These are phyloP conservation scores for Hypothenemus hampei DNA, from an alignment of 1,140 invertebrate genomes.

Conservation along the genomic window DNA sequence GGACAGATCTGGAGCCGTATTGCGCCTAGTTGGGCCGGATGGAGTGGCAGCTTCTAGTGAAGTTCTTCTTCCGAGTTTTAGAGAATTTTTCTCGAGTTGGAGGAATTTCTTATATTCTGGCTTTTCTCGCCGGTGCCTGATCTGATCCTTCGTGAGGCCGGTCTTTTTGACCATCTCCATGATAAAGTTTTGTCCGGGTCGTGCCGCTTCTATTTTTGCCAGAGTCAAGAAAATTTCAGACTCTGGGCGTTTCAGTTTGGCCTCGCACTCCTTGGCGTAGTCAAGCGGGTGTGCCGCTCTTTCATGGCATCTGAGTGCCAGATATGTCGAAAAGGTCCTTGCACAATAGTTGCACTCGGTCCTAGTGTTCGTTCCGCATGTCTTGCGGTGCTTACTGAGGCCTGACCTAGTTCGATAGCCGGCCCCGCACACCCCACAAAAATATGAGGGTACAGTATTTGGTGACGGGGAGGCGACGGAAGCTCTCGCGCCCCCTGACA, in stretches of 20 bases:
- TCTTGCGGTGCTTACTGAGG: not conserved
- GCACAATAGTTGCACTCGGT: not conserved
- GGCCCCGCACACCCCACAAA: too few species aligned
- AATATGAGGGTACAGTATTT: too few species aligned
- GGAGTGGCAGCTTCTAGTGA: too few species aligned
- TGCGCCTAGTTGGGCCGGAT: too few species aligned
- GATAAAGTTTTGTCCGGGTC: not conserved
- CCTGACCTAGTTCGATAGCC: not conserved
- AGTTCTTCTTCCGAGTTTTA: too few species aligned
- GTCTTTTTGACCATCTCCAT: not conserved
- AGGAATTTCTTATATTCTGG: conserved; percentile 6
- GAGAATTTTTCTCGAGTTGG: too few species aligned
- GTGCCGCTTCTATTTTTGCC: not conserved
- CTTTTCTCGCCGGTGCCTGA: conserved; percentile 4
- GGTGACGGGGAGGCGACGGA: too few species aligned
- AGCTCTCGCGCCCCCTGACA: too few species aligned
- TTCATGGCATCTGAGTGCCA: not conserved
- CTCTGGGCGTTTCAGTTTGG: not conserved
- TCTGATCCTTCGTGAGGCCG: conserved; percentile 9
- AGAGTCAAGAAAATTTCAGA: not conserved
- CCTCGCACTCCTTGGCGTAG: not conserved
- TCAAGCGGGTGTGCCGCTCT: not conserved
- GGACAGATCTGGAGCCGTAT: too few species aligned
- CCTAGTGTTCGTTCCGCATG: not conserved
- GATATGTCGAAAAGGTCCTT: not conserved